Percentiles rank a stretch among this genome's conserved stretches.
These are phyloP conservation scores for Paralichthys olivaceus DNA, from an alignment of 2,113 vertebrate genomes.

Conservation along the genomic window DNA sequence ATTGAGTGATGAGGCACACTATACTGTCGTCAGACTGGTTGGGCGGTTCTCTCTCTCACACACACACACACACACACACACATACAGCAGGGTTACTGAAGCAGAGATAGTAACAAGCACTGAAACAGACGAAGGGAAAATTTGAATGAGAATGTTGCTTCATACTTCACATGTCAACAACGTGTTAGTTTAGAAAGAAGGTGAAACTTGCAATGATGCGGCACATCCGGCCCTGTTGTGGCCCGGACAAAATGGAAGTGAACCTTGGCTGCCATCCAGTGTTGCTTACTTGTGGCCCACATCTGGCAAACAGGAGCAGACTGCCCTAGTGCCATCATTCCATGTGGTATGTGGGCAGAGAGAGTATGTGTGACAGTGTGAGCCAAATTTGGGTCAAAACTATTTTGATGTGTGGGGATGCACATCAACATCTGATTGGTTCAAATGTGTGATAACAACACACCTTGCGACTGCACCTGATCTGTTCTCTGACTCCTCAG, in stretches of 20 bases:
- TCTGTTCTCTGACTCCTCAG: constrained; percentile 12
- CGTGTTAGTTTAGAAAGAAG: background rate
- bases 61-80: background rate
- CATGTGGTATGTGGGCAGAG: too few relatives aligned
- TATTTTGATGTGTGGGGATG: too few relatives aligned
- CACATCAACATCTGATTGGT: background rate
- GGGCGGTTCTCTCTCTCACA: constrained; percentile 22
- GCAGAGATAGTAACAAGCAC: background rate
- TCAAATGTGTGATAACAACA: constrained; percentile 4
- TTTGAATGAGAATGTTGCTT: constrained; percentile 7
- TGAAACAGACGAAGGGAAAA: background rate
- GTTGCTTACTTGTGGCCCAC: too few relatives aligned
- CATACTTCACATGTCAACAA: background rate
- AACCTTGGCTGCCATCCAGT: too few relatives aligned
- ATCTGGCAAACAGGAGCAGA: too few relatives aligned
- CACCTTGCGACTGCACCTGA: constrained; percentile 1
- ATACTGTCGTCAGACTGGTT: constrained; percentile 70
- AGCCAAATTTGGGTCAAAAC: too few relatives aligned
- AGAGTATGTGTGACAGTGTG: background rate
- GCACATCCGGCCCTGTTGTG: too few relatives aligned
- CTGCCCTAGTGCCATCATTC: too few relatives aligned
- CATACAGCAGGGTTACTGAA: background rate
- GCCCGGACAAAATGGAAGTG: too few relatives aligned
- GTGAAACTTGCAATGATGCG: too few relatives aligned
- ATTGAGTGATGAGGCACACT: constrained; percentile 7